Evolutionary conservation across 2,888 invertebrate species (phyloP).

Genomic region (Koerneria pararmatus): DNA sequence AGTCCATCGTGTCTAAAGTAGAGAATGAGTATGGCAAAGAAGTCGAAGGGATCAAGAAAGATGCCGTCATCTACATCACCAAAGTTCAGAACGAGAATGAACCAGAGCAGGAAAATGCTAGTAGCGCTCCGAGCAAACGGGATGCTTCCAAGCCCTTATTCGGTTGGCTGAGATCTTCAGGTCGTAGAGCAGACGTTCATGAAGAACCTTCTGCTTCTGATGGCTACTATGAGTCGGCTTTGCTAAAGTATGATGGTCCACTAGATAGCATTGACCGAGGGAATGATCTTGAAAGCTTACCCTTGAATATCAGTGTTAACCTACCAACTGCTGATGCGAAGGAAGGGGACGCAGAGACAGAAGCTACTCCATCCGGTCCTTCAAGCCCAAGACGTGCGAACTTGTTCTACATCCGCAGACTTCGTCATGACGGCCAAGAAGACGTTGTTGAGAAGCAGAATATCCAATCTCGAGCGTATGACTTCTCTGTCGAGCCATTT

Average conservation of each 20-base stretch:
- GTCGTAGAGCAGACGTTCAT: not conserved
- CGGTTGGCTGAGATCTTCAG: slow-evolving; percentile 15
- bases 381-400: slow-evolving; percentile 5
- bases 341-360: not conserved
- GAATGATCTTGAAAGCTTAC: slow-evolving; percentile 14
- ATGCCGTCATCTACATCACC: slow-evolving; percentile 16
- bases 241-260: slow-evolving; percentile 12
- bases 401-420: slow-evolving; percentile 1
- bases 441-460: slow-evolving; percentile 11
- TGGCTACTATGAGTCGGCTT: slow-evolving; percentile 8
- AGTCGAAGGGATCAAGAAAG: slow-evolving; percentile 3
- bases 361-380: slow-evolving; percentile 12
- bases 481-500: slow-evolving; percentile 7
- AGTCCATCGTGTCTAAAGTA: not conserved
- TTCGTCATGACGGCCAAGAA: slow-evolving; percentile 14
- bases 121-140: not conserved
- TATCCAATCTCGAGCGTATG: slow-evolving; percentile 9
- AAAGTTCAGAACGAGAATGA: slow-evolving; percentile 16
- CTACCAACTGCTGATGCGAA: slow-evolving; percentile 8
- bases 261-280: slow-evolving; percentile 14
- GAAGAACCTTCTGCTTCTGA: not conserved
- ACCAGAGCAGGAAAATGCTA: slow-evolving; percentile 7
- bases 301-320: slow-evolving; percentile 8
- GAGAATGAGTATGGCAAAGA: not conserved
- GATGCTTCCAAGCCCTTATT: slow-evolving; percentile 11